Conservation (phyloP, 2,888 invertebrate genomes). For the Aphodius sticticus region DNA sequence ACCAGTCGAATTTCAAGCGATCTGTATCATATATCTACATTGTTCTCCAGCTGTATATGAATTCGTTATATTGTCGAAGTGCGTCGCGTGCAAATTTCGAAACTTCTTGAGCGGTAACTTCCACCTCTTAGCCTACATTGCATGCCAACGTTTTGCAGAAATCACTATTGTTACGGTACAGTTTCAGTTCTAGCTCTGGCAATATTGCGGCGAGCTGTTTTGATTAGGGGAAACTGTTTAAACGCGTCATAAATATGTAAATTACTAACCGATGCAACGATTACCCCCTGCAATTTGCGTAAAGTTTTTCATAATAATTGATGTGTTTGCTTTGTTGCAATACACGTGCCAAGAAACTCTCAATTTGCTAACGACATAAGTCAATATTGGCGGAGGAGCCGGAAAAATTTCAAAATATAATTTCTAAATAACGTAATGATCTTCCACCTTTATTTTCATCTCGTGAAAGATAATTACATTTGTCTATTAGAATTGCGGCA, state of each 20-base stretch:
- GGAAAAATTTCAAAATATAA: no score
- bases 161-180: conserved; percentile 4
- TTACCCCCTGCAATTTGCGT: neutral
- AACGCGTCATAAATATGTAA: conserved; percentile 24
- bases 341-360: neutral
- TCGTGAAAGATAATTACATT: no score
- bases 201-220: neutral
- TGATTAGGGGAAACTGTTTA: conserved; percentile 9
- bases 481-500: no score
- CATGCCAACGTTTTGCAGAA: neutral
- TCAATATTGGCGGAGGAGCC: no score
- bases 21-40: no score
- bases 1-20: no score
- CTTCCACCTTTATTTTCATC: no score
- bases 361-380: neutral
- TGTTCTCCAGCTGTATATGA: no score
- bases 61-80: neutral
- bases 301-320: neutral
- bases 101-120: neutral
- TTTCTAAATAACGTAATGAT: no score
- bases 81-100: neutral
- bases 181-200: neutral
- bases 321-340: neutral
- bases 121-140: neutral
- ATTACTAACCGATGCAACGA: neutral